A percentile compares a stretch with the other conserved stretches of the same genome.
phyloP scores from a whole-genome alignment of 2,888 invertebrate species.

The Limenitis camilla region DNA sequence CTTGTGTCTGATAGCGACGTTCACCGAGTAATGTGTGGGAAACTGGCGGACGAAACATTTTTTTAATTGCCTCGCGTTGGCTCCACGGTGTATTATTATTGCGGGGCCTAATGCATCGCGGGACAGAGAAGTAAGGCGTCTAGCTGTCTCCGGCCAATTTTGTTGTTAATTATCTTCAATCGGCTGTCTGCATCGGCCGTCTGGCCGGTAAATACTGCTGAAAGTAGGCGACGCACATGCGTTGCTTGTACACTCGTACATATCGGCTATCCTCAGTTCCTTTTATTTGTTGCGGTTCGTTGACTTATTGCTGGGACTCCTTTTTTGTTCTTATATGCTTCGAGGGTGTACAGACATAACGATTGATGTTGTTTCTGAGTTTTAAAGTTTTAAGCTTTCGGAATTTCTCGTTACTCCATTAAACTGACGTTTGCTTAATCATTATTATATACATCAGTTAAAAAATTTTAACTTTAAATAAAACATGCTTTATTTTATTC shows the following conservation, averaged over 20 bases:
- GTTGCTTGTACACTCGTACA: constrained; percentile 21
- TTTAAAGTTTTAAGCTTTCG: no score
- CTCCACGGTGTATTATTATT: constrained; percentile 56
- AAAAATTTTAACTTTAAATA: no score
- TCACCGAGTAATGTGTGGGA: constrained; percentile 60
- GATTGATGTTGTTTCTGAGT: no score
- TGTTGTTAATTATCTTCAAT: constrained; percentile 62
- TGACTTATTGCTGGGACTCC: constrained; percentile 28
- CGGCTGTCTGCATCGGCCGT: constrained; percentile 51
- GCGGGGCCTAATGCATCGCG: constrained; percentile 55
- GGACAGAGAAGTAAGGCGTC: constrained; percentile 63
- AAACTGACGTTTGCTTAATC: no score
- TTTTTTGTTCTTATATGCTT: constrained; percentile 32
- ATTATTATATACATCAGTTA: no score
- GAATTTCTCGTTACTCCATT: no score
- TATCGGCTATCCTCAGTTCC: constrained; percentile 36
- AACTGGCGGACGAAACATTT: constrained; percentile 51
- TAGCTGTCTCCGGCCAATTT: constrained; percentile 70
- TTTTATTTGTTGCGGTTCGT: constrained; percentile 39
- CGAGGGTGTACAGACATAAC: no score
- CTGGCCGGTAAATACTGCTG: constrained; percentile 50
- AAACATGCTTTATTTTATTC: background rate
- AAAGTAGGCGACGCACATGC: constrained; percentile 52
- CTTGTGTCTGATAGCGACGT: constrained; percentile 35
- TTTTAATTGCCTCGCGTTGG: constrained; percentile 58